Conservation (phyloP, 1,140 invertebrate genomes). For the Arion vulgaris region DNA sequence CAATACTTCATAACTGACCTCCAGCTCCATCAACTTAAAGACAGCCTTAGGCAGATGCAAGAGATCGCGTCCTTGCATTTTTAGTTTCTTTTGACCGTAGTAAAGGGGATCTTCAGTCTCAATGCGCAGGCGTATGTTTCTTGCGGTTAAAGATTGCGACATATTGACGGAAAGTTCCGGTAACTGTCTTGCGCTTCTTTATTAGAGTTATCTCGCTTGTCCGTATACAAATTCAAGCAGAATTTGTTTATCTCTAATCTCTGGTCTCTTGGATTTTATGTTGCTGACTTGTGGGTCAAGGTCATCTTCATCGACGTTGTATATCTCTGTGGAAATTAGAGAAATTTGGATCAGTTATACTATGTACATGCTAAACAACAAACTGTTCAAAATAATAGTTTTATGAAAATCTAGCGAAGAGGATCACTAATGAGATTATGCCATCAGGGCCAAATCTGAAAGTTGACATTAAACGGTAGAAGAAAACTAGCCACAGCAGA, state of each 20-base stretch:
- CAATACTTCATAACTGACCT: too few species aligned
- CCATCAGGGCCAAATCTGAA: too few species aligned
- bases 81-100: constrained; percentile 68
- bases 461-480: too few species aligned
- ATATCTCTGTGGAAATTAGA: too few species aligned
- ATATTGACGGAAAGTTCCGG: not conserved
- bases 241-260: not conserved
- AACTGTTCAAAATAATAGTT: too few species aligned
- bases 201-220: not conserved
- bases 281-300: not conserved
- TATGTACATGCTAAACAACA: too few species aligned
- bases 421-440: too few species aligned
- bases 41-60: constrained; percentile 59
- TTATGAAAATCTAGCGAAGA: too few species aligned
- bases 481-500: too few species aligned
- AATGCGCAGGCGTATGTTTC: constrained; percentile 54
- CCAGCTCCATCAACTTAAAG: constrained; percentile 68
- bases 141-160: constrained; percentile 1
- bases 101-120: constrained; percentile 67
- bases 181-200: too few species aligned
- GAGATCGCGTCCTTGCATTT: constrained; percentile 60
- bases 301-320: not conserved
- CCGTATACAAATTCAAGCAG: not conserved
- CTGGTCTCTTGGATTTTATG: not conserved
- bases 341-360: too few species aligned